These are phyloP conservation scores for Dipus sagitta DNA, from an alignment of 2,797 vertebrate species.

Conservation along the genomic window DNA sequence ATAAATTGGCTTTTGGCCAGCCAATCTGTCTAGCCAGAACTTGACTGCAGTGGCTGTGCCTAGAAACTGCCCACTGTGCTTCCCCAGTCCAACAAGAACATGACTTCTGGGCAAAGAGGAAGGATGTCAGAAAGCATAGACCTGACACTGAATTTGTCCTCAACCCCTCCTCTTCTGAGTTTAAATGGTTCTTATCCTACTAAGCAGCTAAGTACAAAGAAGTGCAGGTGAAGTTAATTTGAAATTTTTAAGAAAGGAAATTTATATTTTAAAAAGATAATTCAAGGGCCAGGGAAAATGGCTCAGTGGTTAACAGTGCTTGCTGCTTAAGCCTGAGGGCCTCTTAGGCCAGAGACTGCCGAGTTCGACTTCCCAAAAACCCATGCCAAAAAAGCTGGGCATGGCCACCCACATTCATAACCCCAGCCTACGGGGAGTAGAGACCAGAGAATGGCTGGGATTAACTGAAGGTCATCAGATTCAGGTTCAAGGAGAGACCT, in stretches of 20 bases:
- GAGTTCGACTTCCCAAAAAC: too few species aligned
- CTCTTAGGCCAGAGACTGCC: too few species aligned
- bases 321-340: too few species aligned
- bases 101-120: not conserved
- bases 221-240: not conserved
- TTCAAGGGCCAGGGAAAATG: too few species aligned
- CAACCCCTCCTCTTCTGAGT: not conserved
- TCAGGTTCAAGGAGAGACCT: too few species aligned
- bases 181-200: not conserved
- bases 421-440: too few species aligned
- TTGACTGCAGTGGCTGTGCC: not conserved
- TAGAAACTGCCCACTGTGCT: not conserved
- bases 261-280: not conserved
- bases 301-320: too few species aligned
- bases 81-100: not conserved
- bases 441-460: too few species aligned
- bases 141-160: not conserved
- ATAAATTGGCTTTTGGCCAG: not conserved
- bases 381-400: too few species aligned
- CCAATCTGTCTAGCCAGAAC: not conserved
- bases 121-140: not conserved
- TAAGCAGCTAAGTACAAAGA: not conserved
- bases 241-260: constrained; percentile 26
- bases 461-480: too few species aligned
- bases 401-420: too few species aligned